These are phyloP conservation scores for Schizaphis graminum DNA, from an alignment of 2,888 invertebrate species.

Conservation along the genomic window DNA sequence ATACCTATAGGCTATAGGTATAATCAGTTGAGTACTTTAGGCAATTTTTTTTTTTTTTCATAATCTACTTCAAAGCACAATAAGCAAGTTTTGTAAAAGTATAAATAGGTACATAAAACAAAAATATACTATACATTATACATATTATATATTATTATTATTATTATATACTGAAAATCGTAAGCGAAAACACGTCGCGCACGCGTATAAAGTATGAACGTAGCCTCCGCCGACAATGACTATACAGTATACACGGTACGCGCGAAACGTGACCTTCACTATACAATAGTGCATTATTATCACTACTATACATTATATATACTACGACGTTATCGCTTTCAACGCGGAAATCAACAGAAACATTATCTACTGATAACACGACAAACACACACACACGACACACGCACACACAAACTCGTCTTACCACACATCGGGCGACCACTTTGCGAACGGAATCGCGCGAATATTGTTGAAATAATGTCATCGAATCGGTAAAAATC, in stretches of 20 bases:
- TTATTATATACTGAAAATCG: not conserved
- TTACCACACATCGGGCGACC: not conserved
- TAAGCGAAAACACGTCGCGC: not conserved
- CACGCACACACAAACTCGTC: not conserved
- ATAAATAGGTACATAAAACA: too few species aligned
- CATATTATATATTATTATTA: too few species aligned
- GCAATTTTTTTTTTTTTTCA: not conserved
- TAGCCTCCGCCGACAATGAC: not conserved
- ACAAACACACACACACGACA: not conserved
- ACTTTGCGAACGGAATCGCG: not conserved
- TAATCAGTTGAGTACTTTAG: not conserved
- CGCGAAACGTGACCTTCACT: not conserved
- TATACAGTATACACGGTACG: not conserved
- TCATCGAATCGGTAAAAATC: not conserved
- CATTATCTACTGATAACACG: not conserved
- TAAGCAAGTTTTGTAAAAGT: not conserved
- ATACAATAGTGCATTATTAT: not conserved
- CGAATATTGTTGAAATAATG: not conserved
- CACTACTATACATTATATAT: not conserved
- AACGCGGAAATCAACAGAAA: slow-evolving; percentile 29
- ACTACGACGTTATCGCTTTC: not conserved
- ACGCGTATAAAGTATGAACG: not conserved
- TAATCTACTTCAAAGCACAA: not conserved
- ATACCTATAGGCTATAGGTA: too few species aligned
- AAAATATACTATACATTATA: too few species aligned